phyloP scores from a whole-genome alignment of 2,888 invertebrate species.

The Yponomeuta cagnagella region DNA sequence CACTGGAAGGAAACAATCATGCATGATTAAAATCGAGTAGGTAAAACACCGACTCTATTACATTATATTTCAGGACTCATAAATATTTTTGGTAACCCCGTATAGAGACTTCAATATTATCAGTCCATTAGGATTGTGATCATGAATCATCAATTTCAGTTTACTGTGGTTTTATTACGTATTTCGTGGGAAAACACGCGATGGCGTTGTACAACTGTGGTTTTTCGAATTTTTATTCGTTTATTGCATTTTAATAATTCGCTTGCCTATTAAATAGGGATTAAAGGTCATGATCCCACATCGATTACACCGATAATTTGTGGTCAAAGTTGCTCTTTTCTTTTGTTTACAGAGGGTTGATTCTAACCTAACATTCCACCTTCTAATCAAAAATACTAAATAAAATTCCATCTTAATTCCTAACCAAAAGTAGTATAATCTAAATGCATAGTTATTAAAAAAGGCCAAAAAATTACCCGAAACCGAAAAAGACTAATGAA shows the following conservation, averaged over 20 bases:
- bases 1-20: too few species aligned
- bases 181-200: constrained; percentile 19
- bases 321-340: not conserved
- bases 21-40: too few species aligned
- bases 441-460: too few species aligned
- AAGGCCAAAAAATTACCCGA: too few species aligned
- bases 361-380: not conserved
- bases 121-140: constrained; percentile 21
- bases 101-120: too few species aligned
- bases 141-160: constrained; percentile 31
- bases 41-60: too few species aligned
- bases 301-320: constrained; percentile 1
- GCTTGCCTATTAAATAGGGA: not conserved
- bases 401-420: too few species aligned
- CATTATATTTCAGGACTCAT: too few species aligned
- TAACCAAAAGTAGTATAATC: too few species aligned
- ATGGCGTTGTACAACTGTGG: constrained; percentile 6
- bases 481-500: too few species aligned
- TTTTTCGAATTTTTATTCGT: not conserved
- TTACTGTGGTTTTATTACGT: not conserved
- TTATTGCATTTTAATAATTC: not conserved
- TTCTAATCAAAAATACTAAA: too few species aligned
- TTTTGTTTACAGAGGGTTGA: not conserved
- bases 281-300: not conserved
- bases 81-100: too few species aligned